Conservation (phyloP, 2,888 invertebrate species). For the Seira sanloemensis region DNA sequence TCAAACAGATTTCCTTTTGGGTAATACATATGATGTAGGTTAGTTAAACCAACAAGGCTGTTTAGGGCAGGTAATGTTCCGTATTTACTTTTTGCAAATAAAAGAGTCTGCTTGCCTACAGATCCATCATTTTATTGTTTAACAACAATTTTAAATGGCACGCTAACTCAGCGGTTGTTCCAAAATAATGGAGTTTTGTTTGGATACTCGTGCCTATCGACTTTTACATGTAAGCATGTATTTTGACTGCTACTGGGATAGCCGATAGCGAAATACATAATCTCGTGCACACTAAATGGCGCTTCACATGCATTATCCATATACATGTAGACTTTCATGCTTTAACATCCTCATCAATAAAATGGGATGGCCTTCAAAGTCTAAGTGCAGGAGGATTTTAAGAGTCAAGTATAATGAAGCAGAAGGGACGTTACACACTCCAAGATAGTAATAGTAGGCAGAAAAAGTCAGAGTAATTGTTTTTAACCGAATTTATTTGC, state of each 20-base stretch:
- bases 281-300: not conserved
- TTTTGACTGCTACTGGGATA: no score
- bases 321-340: not conserved
- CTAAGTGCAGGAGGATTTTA: not conserved
- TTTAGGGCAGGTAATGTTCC: not conserved
- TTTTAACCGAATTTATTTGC: no score
- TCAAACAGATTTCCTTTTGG: not conserved
- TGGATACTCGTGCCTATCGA: not conserved
- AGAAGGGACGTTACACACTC: not conserved
- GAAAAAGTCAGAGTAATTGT: no score
- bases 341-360: conserved; percentile 39
- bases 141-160: not conserved
- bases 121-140: not conserved
- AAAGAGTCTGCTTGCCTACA: not conserved
- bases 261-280: no score
- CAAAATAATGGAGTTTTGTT: not conserved
- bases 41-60: not conserved
- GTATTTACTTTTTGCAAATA: not conserved
- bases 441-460: no score
- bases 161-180: not conserved
- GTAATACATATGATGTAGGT: not conserved
- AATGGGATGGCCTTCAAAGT: conserved; percentile 47
- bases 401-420: not conserved
- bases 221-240: not conserved
- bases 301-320: not conserved